Evolutionary conservation across 1,140 invertebrate species (phyloP).

Genomic region (Drosophila chauvacae): DNA sequence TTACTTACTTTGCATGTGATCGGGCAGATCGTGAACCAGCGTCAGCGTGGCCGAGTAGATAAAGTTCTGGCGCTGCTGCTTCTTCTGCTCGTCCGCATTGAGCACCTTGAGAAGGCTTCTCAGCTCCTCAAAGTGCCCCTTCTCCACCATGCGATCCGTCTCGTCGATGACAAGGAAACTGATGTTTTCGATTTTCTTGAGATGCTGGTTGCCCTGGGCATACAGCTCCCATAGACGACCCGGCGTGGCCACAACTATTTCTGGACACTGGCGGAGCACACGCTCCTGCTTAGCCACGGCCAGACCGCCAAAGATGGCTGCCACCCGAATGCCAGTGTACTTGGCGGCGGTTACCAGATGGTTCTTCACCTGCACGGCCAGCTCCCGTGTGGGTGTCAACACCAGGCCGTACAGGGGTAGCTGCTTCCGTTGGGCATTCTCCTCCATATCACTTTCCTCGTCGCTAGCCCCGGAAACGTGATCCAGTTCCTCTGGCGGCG

Average conservation of each 20-base stretch:
- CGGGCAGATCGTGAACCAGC: slow-evolving; percentile 92
- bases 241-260: slow-evolving; percentile 98
- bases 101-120: slow-evolving; percentile 92
- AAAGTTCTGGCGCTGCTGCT: slow-evolving; percentile 93
- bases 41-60: slow-evolving; percentile 99
- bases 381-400: slow-evolving; percentile 96
- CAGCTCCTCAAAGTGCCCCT: slow-evolving; percentile 97
- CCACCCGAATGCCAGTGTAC: slow-evolving; percentile 88
- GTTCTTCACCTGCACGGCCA: slow-evolving; percentile 96
- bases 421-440: slow-evolving; percentile 62
- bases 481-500: slow-evolving; percentile 76
- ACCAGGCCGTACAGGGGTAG: slow-evolving; percentile 92
- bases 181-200: slow-evolving; percentile 89
- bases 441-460: slow-evolving; percentile 81
- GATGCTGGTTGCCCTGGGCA: slow-evolving; percentile 90
- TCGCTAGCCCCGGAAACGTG: slow-evolving; percentile 79
- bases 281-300: slow-evolving; percentile 96
- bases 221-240: slow-evolving; percentile 98
- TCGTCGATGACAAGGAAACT: slow-evolving; percentile 98
- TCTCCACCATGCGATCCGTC: slow-evolving; percentile 99
- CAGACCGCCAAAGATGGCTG: slow-evolving; percentile 95
- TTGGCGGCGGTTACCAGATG: slow-evolving; percentile 93
- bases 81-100: slow-evolving; percentile 88
- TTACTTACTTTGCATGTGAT: slow-evolving; percentile 88
- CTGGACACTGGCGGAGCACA: slow-evolving; percentile 92